Percentiles rank a stretch among this genome's conserved stretches.
These are phyloP conservation scores for Rhodophaea formosa DNA, from an alignment of 2,888 invertebrate species.

Conservation along the genomic window DNA sequence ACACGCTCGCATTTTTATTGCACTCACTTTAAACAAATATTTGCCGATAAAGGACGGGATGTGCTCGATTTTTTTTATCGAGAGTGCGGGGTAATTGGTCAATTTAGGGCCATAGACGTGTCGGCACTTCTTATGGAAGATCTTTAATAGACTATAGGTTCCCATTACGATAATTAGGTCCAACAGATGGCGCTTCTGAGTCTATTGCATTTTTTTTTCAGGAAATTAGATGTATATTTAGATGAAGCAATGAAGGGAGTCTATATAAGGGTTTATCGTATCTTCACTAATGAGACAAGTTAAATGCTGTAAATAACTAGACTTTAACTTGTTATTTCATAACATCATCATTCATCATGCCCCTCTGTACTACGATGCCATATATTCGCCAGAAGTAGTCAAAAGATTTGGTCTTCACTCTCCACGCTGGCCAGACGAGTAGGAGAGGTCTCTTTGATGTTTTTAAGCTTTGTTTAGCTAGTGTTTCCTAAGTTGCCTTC, in stretches of 20 bases:
- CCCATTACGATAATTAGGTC: not conserved
- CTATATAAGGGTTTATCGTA: not conserved
- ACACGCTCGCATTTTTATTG: constrained; percentile 77
- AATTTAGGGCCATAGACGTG: constrained; percentile 40
- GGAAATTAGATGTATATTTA: not conserved
- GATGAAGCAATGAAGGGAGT: not conserved
- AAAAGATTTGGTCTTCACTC: too few relatives aligned
- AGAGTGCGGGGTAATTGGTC: constrained; percentile 35
- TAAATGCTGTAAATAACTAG: too few relatives aligned
- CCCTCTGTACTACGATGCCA: not conserved
- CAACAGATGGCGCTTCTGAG: not conserved
- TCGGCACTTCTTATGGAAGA: constrained; percentile 34
- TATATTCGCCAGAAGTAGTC: too few relatives aligned
- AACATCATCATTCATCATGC: not conserved
- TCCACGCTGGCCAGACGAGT: too few relatives aligned
- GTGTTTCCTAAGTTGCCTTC: too few relatives aligned
- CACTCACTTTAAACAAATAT: constrained; percentile 73
- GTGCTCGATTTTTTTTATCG: constrained; percentile 42
- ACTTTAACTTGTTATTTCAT: too few relatives aligned
- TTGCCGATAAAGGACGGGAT: constrained; percentile 56
- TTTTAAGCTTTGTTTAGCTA: too few relatives aligned
- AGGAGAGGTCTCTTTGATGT: too few relatives aligned
- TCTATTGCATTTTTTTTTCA: not conserved
- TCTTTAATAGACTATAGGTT: constrained; percentile 17
- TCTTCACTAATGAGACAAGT: not conserved